A percentile compares a stretch with the other conserved stretches of the same genome.
Evolutionary conservation across 2,797 vertebrate species (phyloP).

Genomic region (Cephalopachus bancanus): DNA sequence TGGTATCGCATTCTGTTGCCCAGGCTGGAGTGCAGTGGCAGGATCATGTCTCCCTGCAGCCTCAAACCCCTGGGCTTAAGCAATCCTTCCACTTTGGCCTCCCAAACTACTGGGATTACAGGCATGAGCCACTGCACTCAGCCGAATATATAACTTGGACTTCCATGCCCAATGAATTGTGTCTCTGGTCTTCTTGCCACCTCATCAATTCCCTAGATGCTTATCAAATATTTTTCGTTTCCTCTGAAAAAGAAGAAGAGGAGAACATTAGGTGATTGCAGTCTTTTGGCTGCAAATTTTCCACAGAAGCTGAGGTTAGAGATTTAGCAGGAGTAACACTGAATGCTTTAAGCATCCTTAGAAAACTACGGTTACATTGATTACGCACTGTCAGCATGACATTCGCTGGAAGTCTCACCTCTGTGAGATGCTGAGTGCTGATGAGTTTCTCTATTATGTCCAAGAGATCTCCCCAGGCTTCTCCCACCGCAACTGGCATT

Average conservation of each 20-base stretch:
- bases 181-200: not conserved
- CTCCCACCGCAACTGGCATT: constrained; percentile 49
- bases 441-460: constrained; percentile 58
- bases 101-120: too few relatives aligned
- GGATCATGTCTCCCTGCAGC: too few relatives aligned
- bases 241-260: not conserved
- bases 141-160: not conserved
- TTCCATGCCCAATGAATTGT: not conserved
- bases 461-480: constrained; percentile 54
- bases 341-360: constrained; percentile 63
- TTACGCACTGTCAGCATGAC: not conserved
- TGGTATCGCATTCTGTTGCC: too few relatives aligned
- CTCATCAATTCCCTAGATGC: not conserved
- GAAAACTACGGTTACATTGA: constrained; percentile 67
- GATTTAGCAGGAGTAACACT: constrained; percentile 8
- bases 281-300: constrained; percentile 53
- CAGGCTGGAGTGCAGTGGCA: too few relatives aligned
- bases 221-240: constrained; percentile 49
- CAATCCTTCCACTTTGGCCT: too few relatives aligned
- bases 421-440: not conserved
- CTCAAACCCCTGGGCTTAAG: too few relatives aligned
- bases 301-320: constrained; percentile 50
- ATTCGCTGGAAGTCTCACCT: not conserved
- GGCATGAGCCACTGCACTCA: too few relatives aligned
- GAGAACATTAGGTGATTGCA: constrained; percentile 23